Percentiles rank a stretch among this genome's conserved stretches.
These are phyloP conservation scores for Laticauda colubrina DNA, from an alignment of 2,113 vertebrate genomes.

Conservation along the genomic window DNA sequence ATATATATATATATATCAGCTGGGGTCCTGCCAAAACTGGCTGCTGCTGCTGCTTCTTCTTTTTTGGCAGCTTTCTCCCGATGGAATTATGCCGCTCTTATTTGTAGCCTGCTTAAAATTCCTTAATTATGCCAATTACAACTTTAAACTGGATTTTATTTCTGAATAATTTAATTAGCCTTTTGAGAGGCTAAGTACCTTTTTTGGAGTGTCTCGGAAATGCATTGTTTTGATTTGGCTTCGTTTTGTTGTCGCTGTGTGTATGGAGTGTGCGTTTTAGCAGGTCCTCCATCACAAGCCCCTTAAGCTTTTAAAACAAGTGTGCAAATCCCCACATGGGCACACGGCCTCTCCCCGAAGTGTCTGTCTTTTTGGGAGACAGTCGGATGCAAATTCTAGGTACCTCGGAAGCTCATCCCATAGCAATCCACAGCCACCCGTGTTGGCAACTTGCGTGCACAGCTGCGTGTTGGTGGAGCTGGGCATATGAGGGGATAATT, in stretches of 20 bases:
- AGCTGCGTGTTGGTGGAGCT: not conserved
- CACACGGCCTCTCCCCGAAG: not conserved
- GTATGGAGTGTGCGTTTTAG: not conserved
- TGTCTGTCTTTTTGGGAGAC: not conserved
- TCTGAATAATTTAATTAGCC: slow-evolving; percentile 26
- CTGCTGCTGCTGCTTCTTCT: rapidly evolving
- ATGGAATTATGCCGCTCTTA: slow-evolving; percentile 3
- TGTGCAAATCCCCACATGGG: not conserved
- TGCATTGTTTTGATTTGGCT: not conserved
- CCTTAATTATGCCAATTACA: slow-evolving; percentile 20
- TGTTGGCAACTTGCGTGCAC: not conserved
- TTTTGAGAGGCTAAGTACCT: slow-evolving; percentile 18
- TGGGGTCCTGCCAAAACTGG: not conserved
- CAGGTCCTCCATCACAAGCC: not conserved
- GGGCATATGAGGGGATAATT: not conserved
- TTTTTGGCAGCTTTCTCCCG: not conserved
- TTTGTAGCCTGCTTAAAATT: slow-evolving; percentile 11
- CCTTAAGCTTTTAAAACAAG: too few species aligned
- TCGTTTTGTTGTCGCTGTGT: not conserved
- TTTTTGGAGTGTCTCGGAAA: not conserved
- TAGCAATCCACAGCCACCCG: not conserved
- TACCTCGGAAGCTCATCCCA: too few species aligned
- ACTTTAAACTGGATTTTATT: slow-evolving; percentile 20
- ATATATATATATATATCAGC: not conserved
- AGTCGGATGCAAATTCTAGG: not conserved